Evolutionary conservation across 2,113 vertebrate species (phyloP).

Genomic region (Callocephalon fimbriatum): DNA sequence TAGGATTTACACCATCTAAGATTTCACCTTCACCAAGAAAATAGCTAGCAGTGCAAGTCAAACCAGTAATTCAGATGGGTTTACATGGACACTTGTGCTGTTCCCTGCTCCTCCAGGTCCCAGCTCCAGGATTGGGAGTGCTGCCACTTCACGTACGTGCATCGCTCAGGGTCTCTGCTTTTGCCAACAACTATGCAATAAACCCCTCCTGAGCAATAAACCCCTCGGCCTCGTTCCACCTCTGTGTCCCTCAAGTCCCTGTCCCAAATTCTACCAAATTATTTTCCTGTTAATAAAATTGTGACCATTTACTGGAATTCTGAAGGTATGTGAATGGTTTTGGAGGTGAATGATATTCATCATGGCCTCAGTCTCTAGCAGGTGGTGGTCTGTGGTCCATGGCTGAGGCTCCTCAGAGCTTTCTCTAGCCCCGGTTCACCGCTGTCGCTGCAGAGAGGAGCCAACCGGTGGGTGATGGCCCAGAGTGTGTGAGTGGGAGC

Average conservation of each 20-base stretch:
- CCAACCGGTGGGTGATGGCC: not conserved
- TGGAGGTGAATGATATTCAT: not conserved
- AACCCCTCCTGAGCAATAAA: not conserved
- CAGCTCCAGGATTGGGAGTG: not conserved
- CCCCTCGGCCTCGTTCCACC: not conserved
- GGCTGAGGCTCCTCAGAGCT: not conserved
- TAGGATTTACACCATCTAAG: not conserved
- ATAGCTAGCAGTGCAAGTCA: not conserved
- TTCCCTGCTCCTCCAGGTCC: not conserved
- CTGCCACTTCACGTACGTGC: not conserved
- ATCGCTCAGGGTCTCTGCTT: not conserved
- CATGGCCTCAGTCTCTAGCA: accelerated
- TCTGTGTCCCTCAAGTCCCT: not conserved
- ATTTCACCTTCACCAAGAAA: not conserved
- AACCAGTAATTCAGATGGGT: not conserved
- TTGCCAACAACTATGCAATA: constrained; percentile 28
- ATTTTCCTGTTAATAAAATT: not conserved
- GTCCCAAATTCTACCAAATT: not conserved
- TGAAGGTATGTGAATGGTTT: not conserved
- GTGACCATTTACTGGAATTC: not conserved
- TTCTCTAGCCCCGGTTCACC: not conserved
- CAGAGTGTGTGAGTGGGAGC: no score
- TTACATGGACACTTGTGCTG: not conserved
- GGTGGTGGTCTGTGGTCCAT: accelerated
- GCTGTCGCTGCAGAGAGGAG: not conserved